Evolutionary conservation across 2,888 invertebrate species (phyloP).

Genomic region (Prosopocoilus inquinatus): DNA sequence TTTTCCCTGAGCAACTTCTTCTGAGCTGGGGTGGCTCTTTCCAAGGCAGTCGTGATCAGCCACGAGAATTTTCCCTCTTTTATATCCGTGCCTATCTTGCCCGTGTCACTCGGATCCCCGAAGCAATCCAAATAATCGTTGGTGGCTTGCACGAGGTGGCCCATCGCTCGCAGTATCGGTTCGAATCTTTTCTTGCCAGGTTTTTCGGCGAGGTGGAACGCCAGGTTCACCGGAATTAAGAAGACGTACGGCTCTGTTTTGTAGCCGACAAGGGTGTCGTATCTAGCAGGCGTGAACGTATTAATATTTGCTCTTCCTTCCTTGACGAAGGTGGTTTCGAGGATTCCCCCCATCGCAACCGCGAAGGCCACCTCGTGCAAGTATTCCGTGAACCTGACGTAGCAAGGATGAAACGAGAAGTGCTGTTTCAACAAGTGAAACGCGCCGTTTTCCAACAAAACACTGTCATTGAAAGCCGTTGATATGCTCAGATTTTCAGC

Average conservation of each 20-base stretch:
- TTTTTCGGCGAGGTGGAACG: slow-evolving; percentile 79
- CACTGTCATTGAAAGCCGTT: slow-evolving; percentile 87
- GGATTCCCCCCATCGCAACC: slow-evolving; percentile 77
- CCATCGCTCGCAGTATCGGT: too few relatives aligned
- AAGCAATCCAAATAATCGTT: slow-evolving; percentile 91
- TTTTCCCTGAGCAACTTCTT: slow-evolving; percentile 70
- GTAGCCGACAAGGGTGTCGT: slow-evolving; percentile 84
- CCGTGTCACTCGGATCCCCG: slow-evolving; percentile 80
- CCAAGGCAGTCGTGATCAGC: slow-evolving; percentile 86
- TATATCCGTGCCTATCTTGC: slow-evolving; percentile 90
- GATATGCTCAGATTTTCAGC: slow-evolving; percentile 66
- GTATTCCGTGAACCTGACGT: slow-evolving; percentile 74
- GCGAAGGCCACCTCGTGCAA: slow-evolving; percentile 75
- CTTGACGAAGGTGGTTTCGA: slow-evolving; percentile 81
- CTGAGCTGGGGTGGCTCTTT: slow-evolving; percentile 71
- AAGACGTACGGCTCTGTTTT: slow-evolving; percentile 94
- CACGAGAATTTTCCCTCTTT: slow-evolving; percentile 96
- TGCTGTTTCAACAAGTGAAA: slow-evolving; percentile 78
- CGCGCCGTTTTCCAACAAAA: slow-evolving; percentile 75
- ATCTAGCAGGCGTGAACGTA: slow-evolving; percentile 81
- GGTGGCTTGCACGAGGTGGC: too few relatives aligned
- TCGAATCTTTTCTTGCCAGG: too few relatives aligned
- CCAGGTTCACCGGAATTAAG: slow-evolving; percentile 84
- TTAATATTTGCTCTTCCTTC: slow-evolving; percentile 65
- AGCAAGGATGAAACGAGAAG: slow-evolving; percentile 73